These are phyloP conservation scores for Capreolus pygargus DNA, from an alignment of 2,113 vertebrate species.

Conservation along the genomic window DNA sequence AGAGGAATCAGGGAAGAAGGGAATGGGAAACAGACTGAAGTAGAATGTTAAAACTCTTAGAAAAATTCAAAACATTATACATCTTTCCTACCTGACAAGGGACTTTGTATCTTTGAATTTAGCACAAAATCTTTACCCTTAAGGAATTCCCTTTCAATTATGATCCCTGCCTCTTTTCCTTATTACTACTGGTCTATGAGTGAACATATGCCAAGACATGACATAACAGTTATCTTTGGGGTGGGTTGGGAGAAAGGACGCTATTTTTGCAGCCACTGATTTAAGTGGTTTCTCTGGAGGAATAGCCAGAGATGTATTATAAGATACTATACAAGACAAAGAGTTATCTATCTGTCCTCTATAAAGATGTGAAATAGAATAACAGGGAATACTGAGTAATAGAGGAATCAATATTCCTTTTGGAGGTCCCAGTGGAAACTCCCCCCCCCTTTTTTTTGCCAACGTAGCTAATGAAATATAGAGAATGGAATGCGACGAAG, in stretches of 20 bases:
- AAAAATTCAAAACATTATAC: not conserved
- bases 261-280: not conserved
- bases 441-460: not conserved
- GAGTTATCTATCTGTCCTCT: not conserved
- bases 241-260: not conserved
- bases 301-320: not conserved
- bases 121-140: not conserved
- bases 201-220: not conserved
- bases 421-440: not conserved
- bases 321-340: not conserved
- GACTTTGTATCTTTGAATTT: not conserved
- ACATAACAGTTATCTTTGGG: not conserved
- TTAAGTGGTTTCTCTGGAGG: not conserved
- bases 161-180: not conserved
- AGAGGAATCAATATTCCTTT: not conserved
- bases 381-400: not conserved
- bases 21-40: not conserved
- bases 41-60: not conserved
- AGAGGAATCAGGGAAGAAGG: not conserved
- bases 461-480: not conserved
- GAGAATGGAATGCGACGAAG: not conserved
- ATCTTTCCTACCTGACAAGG: not conserved
- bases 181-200: not conserved
- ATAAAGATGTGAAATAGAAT: not conserved
- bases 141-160: not conserved